These are phyloP conservation scores for Alentia gelatinosa DNA, from an alignment of 2,888 invertebrate genomes.

Conservation along the genomic window DNA sequence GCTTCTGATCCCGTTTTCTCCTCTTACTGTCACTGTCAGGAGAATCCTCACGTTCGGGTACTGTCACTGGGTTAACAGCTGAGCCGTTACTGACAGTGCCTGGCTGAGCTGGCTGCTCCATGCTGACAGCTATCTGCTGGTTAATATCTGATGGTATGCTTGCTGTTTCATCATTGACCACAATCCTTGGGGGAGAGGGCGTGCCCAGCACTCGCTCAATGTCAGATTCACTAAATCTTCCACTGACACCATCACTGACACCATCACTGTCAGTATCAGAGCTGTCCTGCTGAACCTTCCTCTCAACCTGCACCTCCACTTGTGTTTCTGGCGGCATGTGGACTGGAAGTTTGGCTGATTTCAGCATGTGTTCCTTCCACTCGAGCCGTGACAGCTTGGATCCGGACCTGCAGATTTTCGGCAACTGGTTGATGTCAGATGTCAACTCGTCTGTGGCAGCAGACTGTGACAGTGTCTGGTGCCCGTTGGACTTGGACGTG, in stretches of 20 bases:
- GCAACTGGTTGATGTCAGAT: not conserved
- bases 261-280: not conserved
- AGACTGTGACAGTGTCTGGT: not conserved
- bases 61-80: too few species aligned
- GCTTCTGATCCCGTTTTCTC: not conserved
- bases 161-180: not conserved
- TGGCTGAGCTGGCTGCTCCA: too few species aligned
- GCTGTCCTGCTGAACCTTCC: not conserved
- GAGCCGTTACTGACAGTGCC: not conserved
- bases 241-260: not conserved
- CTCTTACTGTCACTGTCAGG: not conserved
- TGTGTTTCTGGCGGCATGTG: not conserved
- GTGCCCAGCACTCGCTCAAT: not conserved
- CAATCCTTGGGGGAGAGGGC: too few species aligned
- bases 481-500: too few species aligned
- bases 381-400: not conserved
- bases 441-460: not conserved
- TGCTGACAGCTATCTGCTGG: too few species aligned
- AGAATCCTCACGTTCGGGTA: too few species aligned
- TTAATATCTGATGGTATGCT: too few species aligned
- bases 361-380: constrained; percentile 21
- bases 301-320: not conserved
- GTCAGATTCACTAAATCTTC: not conserved
- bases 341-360: not conserved
- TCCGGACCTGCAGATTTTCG: not conserved